Base-by-base conservation (phyloP, 2,888 invertebrate genomes). In the Cryptocheilus praepositus region DNA sequence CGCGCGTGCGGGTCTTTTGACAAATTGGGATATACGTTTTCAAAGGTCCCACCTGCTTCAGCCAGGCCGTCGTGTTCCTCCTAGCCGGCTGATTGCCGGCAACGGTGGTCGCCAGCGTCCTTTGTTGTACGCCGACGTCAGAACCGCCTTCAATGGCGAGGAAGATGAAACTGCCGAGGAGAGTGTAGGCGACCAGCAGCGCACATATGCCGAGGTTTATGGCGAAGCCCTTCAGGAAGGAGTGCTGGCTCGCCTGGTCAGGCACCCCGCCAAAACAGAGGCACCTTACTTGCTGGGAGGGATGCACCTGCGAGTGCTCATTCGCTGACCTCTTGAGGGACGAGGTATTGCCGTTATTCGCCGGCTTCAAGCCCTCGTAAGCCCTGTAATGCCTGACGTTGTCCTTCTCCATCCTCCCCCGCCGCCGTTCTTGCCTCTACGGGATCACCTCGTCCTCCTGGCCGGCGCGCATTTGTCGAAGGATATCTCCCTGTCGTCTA, bases 151-250 rank as follows among this genome's bases (percentile, higher is more conserved):
- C 96, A 83, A 96, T 95, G 60, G 95, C 94, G 82, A 96, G 90
- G 89, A 96, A 96, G 89, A 96, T 94, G 88, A 96, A 94, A 65
- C 95, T 95, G 61, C 94, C 94, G 73, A 93, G 89, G 46, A 93
- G 86, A 36, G 96, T 96, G 88, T 96, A 96, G 22, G 95, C 95
- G 82, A 96, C 91, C 51, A 96, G 91, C 62, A 95, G 91, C 62
- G 93, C 91, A 89, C 96, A 96, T 88, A 96, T 95, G 78, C 95
- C 94, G 80, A 95, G 90, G 88, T 96, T 96, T 72, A 95, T 95
- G 79, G 95, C 91, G 73, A 95, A 92, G 15, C 95, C 94, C 63
- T 95, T 93, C 81, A 93, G 90, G 85, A 94, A 93, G 80, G 93
- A 88, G 67, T 88, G 88, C 65, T 86, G 85, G 71, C 87, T 87